These are phyloP conservation scores for Cecropterus lyciades DNA, from an alignment of 1,140 invertebrate genomes.

Conservation along the genomic window DNA sequence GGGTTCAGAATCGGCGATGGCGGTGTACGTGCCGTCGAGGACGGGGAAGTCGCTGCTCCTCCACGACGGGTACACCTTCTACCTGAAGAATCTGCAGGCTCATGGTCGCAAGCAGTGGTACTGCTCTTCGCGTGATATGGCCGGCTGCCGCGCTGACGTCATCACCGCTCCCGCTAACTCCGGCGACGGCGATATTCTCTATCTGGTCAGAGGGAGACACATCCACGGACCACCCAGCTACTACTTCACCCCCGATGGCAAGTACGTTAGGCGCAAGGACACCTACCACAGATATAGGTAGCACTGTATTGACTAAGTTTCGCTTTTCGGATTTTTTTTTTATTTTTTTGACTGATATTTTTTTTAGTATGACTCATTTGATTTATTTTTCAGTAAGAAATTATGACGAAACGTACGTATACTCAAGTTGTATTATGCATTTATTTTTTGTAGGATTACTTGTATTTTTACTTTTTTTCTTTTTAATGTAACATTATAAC, in stretches of 20 bases:
- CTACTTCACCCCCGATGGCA: slow-evolving; percentile 76
- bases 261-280: slow-evolving; percentile 77
- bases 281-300: slow-evolving; percentile 75
- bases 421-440: slow-evolving; percentile 22
- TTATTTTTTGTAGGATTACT: slow-evolving; percentile 3
- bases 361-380: slow-evolving; percentile 8
- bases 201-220: slow-evolving; percentile 71
- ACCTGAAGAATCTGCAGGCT: slow-evolving; percentile 77
- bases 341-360: background rate
- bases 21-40: slow-evolving; percentile 78
- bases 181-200: slow-evolving; percentile 65
- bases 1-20: slow-evolving; percentile 71
- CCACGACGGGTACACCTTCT: slow-evolving; percentile 78
- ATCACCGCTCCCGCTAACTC: slow-evolving; percentile 67
- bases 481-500: background rate
- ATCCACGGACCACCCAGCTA: slow-evolving; percentile 75
- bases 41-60: slow-evolving; percentile 77
- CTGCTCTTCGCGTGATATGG: slow-evolving; percentile 77
- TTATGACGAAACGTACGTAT: background rate
- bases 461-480: no score
- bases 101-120: slow-evolving; percentile 80
- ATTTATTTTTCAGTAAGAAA: slow-evolving; percentile 5
- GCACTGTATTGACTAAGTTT: slow-evolving; percentile 33
- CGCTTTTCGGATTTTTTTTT: background rate
- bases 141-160: slow-evolving; percentile 76